Evolutionary conservation across 2,113 vertebrate genomes (phyloP).

Genomic region (Romanogobio albipinnatus): DNA sequence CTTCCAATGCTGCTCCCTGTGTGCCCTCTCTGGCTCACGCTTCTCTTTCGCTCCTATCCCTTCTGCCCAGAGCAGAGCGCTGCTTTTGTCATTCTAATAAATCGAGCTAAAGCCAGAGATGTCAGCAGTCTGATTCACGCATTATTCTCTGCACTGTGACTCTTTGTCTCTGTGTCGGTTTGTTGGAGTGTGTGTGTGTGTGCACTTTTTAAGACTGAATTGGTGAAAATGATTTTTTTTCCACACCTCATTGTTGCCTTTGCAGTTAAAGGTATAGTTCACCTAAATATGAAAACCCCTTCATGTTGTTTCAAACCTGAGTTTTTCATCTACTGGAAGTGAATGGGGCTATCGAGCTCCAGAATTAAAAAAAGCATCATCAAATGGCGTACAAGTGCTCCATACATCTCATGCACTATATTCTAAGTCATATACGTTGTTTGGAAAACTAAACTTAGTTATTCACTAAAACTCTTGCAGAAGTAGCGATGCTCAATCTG

Average conservation of each 20-base stretch:
- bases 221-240: background rate
- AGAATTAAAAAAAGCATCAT: background rate
- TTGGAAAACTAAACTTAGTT: background rate
- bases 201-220: background rate
- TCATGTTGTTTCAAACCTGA: background rate
- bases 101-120: constrained; percentile 68
- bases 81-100: constrained; percentile 78
- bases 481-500: too few species aligned
- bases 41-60: background rate
- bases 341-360: background rate
- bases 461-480: background rate
- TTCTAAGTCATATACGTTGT: background rate
- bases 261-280: background rate
- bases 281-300: background rate
- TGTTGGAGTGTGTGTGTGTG: background rate
- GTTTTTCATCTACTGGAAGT: background rate
- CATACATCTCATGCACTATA: background rate
- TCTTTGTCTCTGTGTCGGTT: background rate
- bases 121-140: constrained; percentile 59
- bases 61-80: background rate
- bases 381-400: background rate
- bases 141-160: constrained; percentile 54
- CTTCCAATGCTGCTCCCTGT: constrained; percentile 7
- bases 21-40: constrained; percentile 8
- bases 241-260: background rate